Base-by-base conservation (phyloP, 1,140 invertebrate species). In the Drosophila rhopaloa region DNA sequence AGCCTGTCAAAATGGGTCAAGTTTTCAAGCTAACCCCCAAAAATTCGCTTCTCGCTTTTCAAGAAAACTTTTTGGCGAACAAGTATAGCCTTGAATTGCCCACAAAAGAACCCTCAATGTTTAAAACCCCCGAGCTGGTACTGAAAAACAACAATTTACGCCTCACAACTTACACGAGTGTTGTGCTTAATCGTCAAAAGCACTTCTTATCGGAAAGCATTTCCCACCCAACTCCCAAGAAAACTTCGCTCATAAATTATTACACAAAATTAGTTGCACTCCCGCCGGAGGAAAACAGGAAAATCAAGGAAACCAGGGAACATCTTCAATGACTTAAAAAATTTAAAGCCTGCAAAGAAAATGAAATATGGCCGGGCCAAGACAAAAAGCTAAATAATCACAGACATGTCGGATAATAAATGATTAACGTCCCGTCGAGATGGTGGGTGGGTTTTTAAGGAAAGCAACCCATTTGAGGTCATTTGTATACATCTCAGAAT, bases 361-460 rank as follows among this genome's bases (percentile, higher is more conserved):
- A 85, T 89, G 84, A 89, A 81, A 78, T 84, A 90, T 89, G 66
- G 57, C 65, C 35, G 56, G 47, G 59, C 51, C 61, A 59, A 77
- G 66, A 77, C 51, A 78, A 90, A 90, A 90, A 85, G 79, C 84
- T 82, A 88, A 86, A 86, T 86, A 82, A 89, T 89, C 84, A 84
- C 80, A 80, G 79, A 53, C 84, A 79, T 79, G 84, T 85, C 85
- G 82, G 85, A 89, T 89, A 90, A 89, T 81, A 89, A 90, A 90
- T 89, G 81, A 89, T 89, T 90, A 89, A 89, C 81, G 83, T 83
- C 47, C 56, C 48, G 70, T 6, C 58, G 14, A 38, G 43, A 41
- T 32, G 19, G 38, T 27, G 47, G 53, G 56, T 37, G 37, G 40
- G 37, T 8, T 41, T 9, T 11, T 5, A 19, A 24, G 16, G 41